These are phyloP conservation scores for Cairina moschata DNA, from an alignment of 2,113 vertebrate species.

Conservation along the genomic window DNA sequence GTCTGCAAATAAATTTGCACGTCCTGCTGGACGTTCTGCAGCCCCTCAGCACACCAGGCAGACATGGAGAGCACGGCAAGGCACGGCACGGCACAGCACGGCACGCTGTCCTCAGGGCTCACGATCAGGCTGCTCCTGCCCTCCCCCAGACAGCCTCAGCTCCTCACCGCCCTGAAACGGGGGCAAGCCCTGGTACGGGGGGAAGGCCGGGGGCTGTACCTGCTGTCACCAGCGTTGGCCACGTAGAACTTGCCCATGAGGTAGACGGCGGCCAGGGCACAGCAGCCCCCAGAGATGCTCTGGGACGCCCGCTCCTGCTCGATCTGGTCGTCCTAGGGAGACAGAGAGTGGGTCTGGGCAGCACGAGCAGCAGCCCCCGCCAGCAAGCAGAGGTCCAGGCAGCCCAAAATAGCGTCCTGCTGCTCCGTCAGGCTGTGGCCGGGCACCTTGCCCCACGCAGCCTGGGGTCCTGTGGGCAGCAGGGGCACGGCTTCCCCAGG, in stretches of 20 bases:
- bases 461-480: not conserved
- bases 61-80: accelerated
- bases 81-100: not conserved
- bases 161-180: accelerated
- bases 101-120: accelerated
- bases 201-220: slow-evolving; percentile 70
- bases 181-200: accelerated
- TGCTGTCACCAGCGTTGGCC: slow-evolving; percentile 97
- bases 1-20: accelerated
- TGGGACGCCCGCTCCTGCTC: slow-evolving; percentile 85
- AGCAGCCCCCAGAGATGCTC: slow-evolving; percentile 91
- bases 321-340: slow-evolving; percentile 89
- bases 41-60: accelerated
- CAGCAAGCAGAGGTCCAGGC: not conserved
- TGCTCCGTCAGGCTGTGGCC: not conserved
- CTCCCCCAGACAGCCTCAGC: not conserved
- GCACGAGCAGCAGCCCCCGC: not conserved
- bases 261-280: slow-evolving; percentile 89
- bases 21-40: not conserved
- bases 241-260: slow-evolving; percentile 95
- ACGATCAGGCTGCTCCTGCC: not conserved
- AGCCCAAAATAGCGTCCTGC: not conserved
- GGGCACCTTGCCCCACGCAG: not conserved
- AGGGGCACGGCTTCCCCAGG: not conserved
- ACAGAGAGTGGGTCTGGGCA: not conserved